A percentile compares a stretch with the other conserved stretches of the same genome.
phyloP scores from a whole-genome alignment of 2,113 vertebrate genomes.

The Bagarius yarrelli region DNA sequence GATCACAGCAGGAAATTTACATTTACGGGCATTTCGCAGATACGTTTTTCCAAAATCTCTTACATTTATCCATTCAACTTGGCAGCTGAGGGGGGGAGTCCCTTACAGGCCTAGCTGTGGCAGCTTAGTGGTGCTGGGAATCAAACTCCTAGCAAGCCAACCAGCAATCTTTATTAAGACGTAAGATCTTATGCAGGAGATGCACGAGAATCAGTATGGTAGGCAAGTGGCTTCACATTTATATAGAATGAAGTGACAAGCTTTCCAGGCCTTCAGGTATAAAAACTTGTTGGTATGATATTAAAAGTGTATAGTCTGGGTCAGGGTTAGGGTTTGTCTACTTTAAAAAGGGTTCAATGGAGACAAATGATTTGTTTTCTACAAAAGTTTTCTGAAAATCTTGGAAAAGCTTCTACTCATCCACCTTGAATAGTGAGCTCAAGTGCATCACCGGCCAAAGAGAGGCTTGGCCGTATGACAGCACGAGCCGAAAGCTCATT shows the following conservation, averaged over 20 bases:
- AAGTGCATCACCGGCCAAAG: slow-evolving; percentile 23
- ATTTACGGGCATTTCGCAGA: too few relatives aligned
- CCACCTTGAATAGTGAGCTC: neutral
- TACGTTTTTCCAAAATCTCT: neutral
- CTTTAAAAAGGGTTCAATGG: too few relatives aligned
- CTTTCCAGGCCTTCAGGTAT: neutral
- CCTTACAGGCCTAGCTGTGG: too few relatives aligned
- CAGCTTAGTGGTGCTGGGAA: too few relatives aligned
- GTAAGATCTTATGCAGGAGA: neutral
- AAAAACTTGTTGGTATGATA: neutral
- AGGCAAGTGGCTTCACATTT: neutral
- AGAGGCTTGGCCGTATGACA: slow-evolving; percentile 35
- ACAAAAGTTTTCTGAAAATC: neutral
- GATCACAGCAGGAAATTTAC: too few relatives aligned
- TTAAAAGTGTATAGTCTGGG: neutral
- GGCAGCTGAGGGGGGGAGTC: neutral
- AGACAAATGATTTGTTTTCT: neutral
- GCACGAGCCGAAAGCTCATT: slow-evolving; percentile 51
- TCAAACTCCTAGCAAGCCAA: too few relatives aligned
- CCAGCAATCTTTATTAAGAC: too few relatives aligned
- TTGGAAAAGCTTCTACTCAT: neutral
- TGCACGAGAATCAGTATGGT: neutral
- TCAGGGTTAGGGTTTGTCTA: too few relatives aligned
- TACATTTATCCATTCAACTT: neutral
- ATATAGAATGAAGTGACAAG: neutral